Evolutionary conservation across 2,888 invertebrate species (phyloP), one percentile per base, ranked within the genome.

Genomic region (Drosophila limbata): DNA sequence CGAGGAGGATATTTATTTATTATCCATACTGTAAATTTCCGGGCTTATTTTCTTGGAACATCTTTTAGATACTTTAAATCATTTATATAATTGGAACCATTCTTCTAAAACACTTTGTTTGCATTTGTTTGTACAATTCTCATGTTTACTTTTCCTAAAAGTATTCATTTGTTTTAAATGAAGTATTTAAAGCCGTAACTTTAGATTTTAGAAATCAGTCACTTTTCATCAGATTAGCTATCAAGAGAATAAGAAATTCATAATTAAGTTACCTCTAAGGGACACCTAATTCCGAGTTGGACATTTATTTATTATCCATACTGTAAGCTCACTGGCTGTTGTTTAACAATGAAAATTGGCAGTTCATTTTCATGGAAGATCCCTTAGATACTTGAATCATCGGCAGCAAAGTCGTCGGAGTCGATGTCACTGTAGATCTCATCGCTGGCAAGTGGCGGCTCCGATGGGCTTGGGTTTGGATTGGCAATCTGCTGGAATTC

Each of bases 371-470:
- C n/a, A 9, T 8, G 0, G 13, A n/a, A 9, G 25, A 9, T n/a
- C 15, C 25, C n/a, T 9, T 44, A n/a, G 70, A 51, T 9, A 45
- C 40, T 40, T 4, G 67, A 35, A 9, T 56, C 67, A 37, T 64
- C 55, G 31, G 21, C 51, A 28, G 53, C 17, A n/a, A 13, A n/a
- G 0, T 70, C 61, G 1, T 50, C 67, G n/a, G 33, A 6, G 0
- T 74, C 75, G 11, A 51, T 33, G 3, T 79, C 79, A 39, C 68
- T 74, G 3, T 61, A 51, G 1, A 63, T 71, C 8, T 82, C 79
- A 3, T 15, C 70, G 15, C 31, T 19, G 9, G 31, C 70, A 11
- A 15, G 66, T 4, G 61, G 51, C 1, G 56, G 25, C 11, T 35
- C 59, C 0, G 11, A 4, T 8, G n/a, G n/a, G 1, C 1, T 42